Evolutionary conservation across 92 coral and sea anemone genomes (phyloP).

Genomic region (Umimayanthus kanabou): DNA sequence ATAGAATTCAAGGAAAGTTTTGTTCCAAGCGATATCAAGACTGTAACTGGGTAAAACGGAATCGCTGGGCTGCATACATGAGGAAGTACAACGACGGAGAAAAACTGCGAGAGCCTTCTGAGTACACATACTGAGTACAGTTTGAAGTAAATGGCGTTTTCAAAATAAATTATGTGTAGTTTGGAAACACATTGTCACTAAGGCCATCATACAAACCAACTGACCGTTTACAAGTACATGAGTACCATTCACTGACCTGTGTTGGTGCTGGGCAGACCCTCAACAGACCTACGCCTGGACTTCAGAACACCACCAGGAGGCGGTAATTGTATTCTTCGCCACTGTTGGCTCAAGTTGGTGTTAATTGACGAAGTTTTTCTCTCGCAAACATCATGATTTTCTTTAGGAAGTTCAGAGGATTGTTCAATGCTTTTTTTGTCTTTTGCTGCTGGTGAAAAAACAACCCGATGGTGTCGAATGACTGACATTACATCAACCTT

Average conservation of each 20-base stretch:
- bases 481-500: not conserved
- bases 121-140: not conserved
- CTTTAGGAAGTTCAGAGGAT: not conserved
- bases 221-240: no score
- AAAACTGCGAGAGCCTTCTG: no score
- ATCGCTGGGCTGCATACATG: no score
- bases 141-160: no score
- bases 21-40: no score
- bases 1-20: no score
- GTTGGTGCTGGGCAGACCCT: not conserved
- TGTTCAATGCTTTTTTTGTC: not conserved
- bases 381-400: not conserved
- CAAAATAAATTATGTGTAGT: not conserved
- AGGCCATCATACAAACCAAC: not conserved
- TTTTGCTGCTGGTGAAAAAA: not conserved
- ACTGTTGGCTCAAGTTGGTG: not conserved
- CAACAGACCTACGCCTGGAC: not conserved
- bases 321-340: not conserved
- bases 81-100: no score
- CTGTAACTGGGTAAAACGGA: no score
- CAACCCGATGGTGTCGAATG: not conserved
- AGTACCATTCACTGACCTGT: not conserved
- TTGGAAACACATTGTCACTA: not conserved
- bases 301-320: conserved; percentile 6
- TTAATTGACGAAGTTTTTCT: not conserved